Base-by-base conservation (phyloP, 2,113 vertebrate species). In the Megalops atlanticus region DNA sequence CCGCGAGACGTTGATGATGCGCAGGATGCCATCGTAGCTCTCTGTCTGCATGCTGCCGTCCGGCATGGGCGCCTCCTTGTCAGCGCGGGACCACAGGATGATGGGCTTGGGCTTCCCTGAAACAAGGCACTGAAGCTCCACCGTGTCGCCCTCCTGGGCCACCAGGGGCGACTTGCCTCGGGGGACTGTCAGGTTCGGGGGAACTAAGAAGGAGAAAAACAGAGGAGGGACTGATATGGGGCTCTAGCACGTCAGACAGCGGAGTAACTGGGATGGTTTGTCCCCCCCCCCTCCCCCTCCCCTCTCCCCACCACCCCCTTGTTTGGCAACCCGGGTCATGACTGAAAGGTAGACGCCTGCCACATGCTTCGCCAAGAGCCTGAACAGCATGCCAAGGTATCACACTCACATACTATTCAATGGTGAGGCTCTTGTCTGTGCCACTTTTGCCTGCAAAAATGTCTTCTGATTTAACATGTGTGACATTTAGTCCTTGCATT, bases 61-160 rank as follows among this genome's bases (percentile, higher is more conserved):
- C 0, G 97, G 97, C 98, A 99, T 99, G 0, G 94, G 91, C 0
- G 94, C 94, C 90, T 99, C 98, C 87, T 98, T 98, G 89, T 99
- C 98, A 0, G 96, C 95, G 83, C 98, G 93, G 0, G 97, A 98
- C 98, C 98, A 99, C 84, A 99, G 94, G 84, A 99, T 98, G 92
- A 99, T 98, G 80, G 97, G 97, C 43, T 99, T 99, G 87, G 98
- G 98, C 83, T 99, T 99, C n/a, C 98, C 98, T 45, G 98, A 98
- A 91, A 99, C 97, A 94, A 98, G 96, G 94, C 98, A 99, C 88
- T 99, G 97, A 87, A 99, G 94, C 89, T 99, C 97, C 88, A 98
- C 95, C 33, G 96, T 99, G 87, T 98, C 97, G 75, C 97, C 97
- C 92, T 99, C 97, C 80, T 97, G 95, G 15, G 95, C 93, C 85